These are phyloP conservation scores for Drosophila tristis DNA, from an alignment of 1,140 invertebrate species.

Conservation along the genomic window DNA sequence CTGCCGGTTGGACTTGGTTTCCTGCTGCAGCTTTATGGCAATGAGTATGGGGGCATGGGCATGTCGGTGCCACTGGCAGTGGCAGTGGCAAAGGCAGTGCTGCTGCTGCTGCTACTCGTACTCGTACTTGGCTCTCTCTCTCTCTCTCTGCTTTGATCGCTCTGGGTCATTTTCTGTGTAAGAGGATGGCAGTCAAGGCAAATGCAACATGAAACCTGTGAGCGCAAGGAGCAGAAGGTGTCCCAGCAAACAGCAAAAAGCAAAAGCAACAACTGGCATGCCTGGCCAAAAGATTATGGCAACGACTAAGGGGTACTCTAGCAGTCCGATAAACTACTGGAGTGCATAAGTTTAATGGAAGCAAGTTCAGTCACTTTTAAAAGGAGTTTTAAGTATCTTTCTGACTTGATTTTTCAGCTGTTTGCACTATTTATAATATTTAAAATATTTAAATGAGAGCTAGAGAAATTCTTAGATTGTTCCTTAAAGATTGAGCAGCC, in stretches of 20 bases:
- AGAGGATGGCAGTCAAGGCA: constrained; percentile 70
- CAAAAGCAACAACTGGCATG: constrained; percentile 17
- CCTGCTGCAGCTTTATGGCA: constrained; percentile 78
- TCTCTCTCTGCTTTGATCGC: constrained; percentile 40
- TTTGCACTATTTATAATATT: too few relatives aligned
- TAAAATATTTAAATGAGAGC: too few relatives aligned
- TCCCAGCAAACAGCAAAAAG: constrained; percentile 26
- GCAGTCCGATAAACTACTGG: too few relatives aligned
- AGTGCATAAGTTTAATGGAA: background rate
- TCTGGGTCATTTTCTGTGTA: constrained; percentile 74
- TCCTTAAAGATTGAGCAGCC: too few relatives aligned
- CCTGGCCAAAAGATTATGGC: background rate
- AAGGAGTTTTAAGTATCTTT: too few relatives aligned
- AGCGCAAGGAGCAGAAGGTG: constrained; percentile 61
- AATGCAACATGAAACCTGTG: constrained; percentile 80
- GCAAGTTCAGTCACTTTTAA: background rate
- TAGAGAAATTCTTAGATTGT: too few relatives aligned
- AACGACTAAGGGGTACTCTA: constrained; percentile 27
- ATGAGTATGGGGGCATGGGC: constrained; percentile 13
- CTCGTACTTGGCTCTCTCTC: constrained; percentile 30
- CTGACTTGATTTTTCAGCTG: too few relatives aligned
- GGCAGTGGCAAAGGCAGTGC: constrained; percentile 7
- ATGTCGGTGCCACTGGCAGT: background rate
- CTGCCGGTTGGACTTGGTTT: constrained; percentile 45
- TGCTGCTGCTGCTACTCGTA: constrained; percentile 16